Evolutionary conservation across 1,140 invertebrate species (phyloP).

Genomic region (Brachionus rubens): DNA sequence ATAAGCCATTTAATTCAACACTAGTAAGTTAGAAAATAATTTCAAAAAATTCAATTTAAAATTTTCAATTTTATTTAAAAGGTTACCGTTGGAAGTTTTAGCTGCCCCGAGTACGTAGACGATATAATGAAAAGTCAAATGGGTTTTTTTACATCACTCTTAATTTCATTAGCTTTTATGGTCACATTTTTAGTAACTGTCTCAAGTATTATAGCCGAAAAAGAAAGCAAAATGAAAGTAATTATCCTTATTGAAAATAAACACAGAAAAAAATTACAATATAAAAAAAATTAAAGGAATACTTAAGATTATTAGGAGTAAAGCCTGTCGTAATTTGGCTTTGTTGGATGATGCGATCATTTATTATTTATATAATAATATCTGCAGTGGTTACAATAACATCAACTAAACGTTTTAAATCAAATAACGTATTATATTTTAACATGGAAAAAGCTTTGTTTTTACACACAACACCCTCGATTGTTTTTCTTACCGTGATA

Average conservation of each 20-base stretch:
- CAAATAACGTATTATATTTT: neutral
- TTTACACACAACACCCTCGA: neutral
- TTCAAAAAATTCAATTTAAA: neutral
- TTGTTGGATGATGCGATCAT: slow-evolving; percentile 44
- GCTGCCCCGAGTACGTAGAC: slow-evolving; percentile 14
- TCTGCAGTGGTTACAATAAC: neutral
- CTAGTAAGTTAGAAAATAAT: neutral
- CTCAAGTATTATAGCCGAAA: slow-evolving; percentile 28
- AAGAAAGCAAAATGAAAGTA: slow-evolving; percentile 47
- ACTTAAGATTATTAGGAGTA: slow-evolving; percentile 25
- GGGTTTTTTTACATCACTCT: neutral
- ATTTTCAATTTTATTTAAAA: neutral
- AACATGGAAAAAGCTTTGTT: slow-evolving; percentile 22
- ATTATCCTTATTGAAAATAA: neutral
- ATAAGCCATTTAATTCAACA: neutral
- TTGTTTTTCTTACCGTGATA: slow-evolving; percentile 15
- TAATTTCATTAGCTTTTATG: slow-evolving; percentile 42
- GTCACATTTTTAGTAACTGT: slow-evolving; percentile 30
- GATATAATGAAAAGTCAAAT: slow-evolving; percentile 24
- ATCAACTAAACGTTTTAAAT: slow-evolving; percentile 23
- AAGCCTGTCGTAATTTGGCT: slow-evolving; percentile 36
- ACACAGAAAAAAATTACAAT: neutral
- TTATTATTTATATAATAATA: slow-evolving; percentile 33
- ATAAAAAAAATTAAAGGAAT: slow-evolving; percentile 3
- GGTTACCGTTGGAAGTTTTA: neutral